A percentile compares a stretch with the other conserved stretches of the same genome.
phyloP scores from a whole-genome alignment of 2,797 vertebrate species.

The Anabacerthia variegaticeps region DNA sequence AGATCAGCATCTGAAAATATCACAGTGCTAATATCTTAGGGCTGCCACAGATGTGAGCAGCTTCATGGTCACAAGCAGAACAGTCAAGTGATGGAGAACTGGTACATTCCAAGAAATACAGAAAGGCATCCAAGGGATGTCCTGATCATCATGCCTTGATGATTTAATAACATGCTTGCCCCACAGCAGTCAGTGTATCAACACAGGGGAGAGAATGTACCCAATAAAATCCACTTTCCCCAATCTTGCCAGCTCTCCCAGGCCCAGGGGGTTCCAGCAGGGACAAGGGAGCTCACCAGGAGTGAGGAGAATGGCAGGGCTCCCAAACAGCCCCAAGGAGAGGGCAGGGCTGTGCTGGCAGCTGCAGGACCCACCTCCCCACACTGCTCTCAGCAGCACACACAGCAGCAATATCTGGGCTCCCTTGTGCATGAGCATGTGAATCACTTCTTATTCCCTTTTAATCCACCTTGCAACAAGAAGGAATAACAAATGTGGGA shows the following conservation, averaged over 20 bases:
- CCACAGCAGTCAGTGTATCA: neutral
- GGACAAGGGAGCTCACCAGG: neutral
- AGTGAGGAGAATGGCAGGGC: neutral
- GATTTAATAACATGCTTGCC: neutral
- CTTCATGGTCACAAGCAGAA: neutral
- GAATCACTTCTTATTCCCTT: conserved; percentile 11
- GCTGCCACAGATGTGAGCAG: neutral
- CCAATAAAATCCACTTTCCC: neutral
- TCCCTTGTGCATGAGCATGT: neutral
- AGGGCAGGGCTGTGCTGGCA: neutral
- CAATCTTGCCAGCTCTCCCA: neutral
- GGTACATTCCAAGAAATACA: neutral
- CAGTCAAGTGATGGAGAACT: neutral
- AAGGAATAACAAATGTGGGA: neutral
- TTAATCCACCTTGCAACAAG: neutral
- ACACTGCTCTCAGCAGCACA: neutral
- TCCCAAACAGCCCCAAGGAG: neutral
- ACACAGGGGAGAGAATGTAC: neutral
- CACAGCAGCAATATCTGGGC: neutral
- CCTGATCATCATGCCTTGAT: no score
- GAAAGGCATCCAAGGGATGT: neutral
- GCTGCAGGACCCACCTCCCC: neutral
- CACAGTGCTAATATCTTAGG: neutral
- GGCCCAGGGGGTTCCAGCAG: neutral
- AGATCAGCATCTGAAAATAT: neutral